Evolutionary conservation across 2,888 invertebrate species (phyloP).

Genomic region (Temnothorax rugatulus): DNA sequence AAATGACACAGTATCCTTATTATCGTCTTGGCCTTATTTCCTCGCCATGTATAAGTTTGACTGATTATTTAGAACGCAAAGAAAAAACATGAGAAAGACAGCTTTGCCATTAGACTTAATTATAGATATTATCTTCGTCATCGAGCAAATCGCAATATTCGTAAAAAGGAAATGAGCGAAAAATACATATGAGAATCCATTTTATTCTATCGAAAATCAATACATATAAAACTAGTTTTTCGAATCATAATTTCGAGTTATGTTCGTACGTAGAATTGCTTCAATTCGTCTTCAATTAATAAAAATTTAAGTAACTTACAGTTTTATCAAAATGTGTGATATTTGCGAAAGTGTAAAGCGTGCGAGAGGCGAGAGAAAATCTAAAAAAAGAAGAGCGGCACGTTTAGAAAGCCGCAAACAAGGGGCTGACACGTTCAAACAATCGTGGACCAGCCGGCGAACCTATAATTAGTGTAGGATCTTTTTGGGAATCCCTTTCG

Average conservation of each 20-base stretch:
- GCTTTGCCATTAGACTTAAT: slow-evolving; percentile 44
- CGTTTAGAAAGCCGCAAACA: slow-evolving; percentile 83
- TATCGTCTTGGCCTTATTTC: slow-evolving; percentile 75
- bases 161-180: neutral
- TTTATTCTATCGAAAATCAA: neutral
- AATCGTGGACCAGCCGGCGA: slow-evolving; percentile 78
- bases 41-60: slow-evolving; percentile 58
- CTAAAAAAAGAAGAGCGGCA: slow-evolving; percentile 58
- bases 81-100: slow-evolving; percentile 40
- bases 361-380: slow-evolving; percentile 48
- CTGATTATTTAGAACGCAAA: slow-evolving; percentile 44
- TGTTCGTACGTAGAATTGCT: neutral
- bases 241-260: neutral
- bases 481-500: slow-evolving; percentile 73
- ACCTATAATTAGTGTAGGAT: slow-evolving; percentile 83
- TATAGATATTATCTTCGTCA: slow-evolving; percentile 21
- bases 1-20: slow-evolving; percentile 80
- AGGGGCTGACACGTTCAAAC: slow-evolving; percentile 82
- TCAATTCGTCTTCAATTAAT: neutral
- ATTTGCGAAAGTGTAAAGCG: slow-evolving; percentile 23
- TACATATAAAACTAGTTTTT: neutral
- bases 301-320: neutral
- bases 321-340: slow-evolving; percentile 43
- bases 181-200: neutral
- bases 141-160: neutral